A percentile compares a stretch with the other conserved stretches of the same genome.
These are phyloP conservation scores for Oxyura jamaicensis DNA, from an alignment of 2,113 vertebrate genomes.

Conservation along the genomic window DNA sequence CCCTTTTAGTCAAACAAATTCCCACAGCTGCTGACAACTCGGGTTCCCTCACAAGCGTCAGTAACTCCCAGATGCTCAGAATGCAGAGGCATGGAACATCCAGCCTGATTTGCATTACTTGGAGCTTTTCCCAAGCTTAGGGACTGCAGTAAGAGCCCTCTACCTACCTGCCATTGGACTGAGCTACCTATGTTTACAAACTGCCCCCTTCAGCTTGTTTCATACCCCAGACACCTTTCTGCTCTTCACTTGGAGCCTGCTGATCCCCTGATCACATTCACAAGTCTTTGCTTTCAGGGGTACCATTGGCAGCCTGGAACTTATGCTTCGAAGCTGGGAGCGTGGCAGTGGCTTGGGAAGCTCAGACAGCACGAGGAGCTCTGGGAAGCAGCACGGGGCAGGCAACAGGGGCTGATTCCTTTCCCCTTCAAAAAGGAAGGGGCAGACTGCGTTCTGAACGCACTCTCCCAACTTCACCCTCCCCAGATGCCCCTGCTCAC, in stretches of 20 bases:
- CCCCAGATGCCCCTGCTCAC: not conserved
- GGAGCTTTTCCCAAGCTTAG: not conserved
- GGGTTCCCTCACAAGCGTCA: not conserved
- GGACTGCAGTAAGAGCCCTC: not conserved
- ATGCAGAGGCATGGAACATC: not conserved
- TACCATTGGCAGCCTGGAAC: fast-evolving
- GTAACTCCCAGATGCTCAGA: not conserved
- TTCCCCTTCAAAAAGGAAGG: not conserved
- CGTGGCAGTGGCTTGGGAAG: not conserved
- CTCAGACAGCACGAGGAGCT: not conserved
- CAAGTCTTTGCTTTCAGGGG: not conserved
- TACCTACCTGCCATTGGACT: not conserved
- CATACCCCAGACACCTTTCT: not conserved
- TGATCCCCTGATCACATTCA: not conserved
- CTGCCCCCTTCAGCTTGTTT: not conserved
- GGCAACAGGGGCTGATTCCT: fast-evolving
- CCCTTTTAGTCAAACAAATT: not conserved
- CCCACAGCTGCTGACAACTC: not conserved
- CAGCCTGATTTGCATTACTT: not conserved
- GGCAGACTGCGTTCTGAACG: fast-evolving
- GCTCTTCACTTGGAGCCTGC: not conserved
- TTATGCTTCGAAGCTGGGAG: not conserved
- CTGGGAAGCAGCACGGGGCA: not conserved
- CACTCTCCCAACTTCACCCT: fast-evolving
- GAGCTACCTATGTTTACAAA: not conserved